Evolutionary conservation across 1,140 invertebrate species (phyloP).

Genomic region (Formica exsecta): DNA sequence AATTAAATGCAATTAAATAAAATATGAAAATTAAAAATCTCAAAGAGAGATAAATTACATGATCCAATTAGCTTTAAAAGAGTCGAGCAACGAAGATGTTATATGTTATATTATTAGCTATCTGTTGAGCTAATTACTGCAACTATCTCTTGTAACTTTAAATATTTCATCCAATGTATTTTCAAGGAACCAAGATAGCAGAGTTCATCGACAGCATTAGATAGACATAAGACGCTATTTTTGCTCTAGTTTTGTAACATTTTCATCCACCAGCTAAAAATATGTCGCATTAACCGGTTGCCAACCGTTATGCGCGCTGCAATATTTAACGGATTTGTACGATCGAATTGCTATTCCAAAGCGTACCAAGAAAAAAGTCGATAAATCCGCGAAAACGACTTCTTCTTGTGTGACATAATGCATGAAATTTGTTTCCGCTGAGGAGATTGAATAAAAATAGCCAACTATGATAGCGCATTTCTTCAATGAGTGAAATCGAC

Average conservation of each 20-base stretch:
- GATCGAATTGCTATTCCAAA: background rate
- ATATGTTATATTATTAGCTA: background rate
- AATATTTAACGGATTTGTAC: background rate
- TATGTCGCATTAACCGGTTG: background rate
- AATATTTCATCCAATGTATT: background rate
- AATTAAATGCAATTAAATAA: background rate
- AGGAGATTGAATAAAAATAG: background rate
- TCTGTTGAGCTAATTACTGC: background rate
- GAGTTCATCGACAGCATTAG: background rate
- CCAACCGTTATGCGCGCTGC: background rate
- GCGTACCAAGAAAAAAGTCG: background rate
- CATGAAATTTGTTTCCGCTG: conserved; percentile 13
- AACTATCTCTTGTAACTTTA: background rate
- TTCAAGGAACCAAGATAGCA: background rate
- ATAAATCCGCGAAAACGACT: background rate
- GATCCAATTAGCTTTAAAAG: background rate
- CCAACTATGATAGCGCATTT: background rate
- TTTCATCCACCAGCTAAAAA: background rate
- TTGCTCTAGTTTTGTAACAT: background rate
- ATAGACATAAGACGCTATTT: background rate
- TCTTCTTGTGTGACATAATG: conserved; percentile 5
- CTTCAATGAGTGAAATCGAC: conserved; percentile 51
- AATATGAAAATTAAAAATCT: conserved; percentile 5
- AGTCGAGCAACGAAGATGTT: background rate
- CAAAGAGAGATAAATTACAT: background rate